Percentiles rank a stretch among this genome's conserved stretches.
phyloP scores from a whole-genome alignment of 2,888 invertebrate species.

The Asteroscopus sphinx region DNA sequence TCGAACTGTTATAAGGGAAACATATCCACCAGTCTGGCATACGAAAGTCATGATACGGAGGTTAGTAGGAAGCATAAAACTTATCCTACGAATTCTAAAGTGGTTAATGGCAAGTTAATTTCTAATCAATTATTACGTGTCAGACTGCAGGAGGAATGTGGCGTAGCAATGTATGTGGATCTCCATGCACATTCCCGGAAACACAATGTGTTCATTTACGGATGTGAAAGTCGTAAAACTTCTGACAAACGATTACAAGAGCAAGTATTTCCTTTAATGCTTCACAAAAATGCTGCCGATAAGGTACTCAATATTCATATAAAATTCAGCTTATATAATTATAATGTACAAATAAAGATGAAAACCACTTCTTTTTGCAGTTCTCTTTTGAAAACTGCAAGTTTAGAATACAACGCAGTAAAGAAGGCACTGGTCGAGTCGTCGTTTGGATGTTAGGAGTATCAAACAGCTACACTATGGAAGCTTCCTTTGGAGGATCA shows the following conservation, averaged over 20 bases:
- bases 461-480: slow-evolving; percentile 98
- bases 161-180: slow-evolving; percentile 97
- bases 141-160: slow-evolving; percentile 96
- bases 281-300: slow-evolving; percentile 97
- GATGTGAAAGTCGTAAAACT: slow-evolving; percentile 96
- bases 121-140: slow-evolving; percentile 43
- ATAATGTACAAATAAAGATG: slow-evolving; percentile 10
- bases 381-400: slow-evolving; percentile 98
- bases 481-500: slow-evolving; percentile 98
- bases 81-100: neutral
- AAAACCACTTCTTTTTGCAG: slow-evolving; percentile 82
- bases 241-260: slow-evolving; percentile 95
- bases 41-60: slow-evolving; percentile 96
- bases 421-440: slow-evolving; percentile 98
- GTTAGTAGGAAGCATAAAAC: slow-evolving; percentile 73
- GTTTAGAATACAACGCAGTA: slow-evolving; percentile 97
- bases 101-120: neutral
- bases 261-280: slow-evolving; percentile 98
- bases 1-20: slow-evolving; percentile 96
- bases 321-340: neutral
- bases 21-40: slow-evolving; percentile 98
- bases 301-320: slow-evolving; percentile 89
- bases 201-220: slow-evolving; percentile 98
- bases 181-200: slow-evolving; percentile 98
- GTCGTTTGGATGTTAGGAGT: slow-evolving; percentile 99